Base-by-base conservation (phyloP, 1,140 invertebrate species). In the Ctenoplectra terminalis region DNA sequence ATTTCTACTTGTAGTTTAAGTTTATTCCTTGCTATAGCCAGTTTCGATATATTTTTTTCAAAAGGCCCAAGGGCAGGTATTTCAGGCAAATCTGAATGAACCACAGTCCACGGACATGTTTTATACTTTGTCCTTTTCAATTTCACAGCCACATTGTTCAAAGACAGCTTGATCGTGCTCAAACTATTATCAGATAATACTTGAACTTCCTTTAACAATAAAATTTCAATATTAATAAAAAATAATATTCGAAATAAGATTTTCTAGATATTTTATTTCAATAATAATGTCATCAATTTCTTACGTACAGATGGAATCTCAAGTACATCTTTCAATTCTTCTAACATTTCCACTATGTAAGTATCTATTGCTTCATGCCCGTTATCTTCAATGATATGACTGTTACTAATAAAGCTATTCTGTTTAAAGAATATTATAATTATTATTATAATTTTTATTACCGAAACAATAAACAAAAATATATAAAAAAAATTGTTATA, bases 81-180 rank as follows among this genome's bases (percentile, higher is more conserved):
- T 43, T 90, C 81, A 9, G 92, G 92, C 67, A 94, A 84, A 84
- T 93, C 91, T 3, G 91, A 91, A 50, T 90, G 77, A 34, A 92
- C 15, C 9, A 93, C 69, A 87, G 87, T 90, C 93, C 93, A 94
- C 4, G 82, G 71, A 76, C 52, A 64, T n/a, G 43, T 64, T 58
- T 17, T 52, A 26, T n/a, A n/a, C 5, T 75, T 80, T 54, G 74
- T 70, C 70, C 78, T 87, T 77, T 87, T 58, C 11, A 91, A 73
- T 50, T 37, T 79, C 23, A 91, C 29, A 56, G 63, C 77, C 23
- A 90, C 74, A 60, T 80, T 77, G 66, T 81, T 89, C 17, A 90
- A 80, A 13, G 81, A 81, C 63, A 92, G 73, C 77, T 87, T 75
- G 7, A 93, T 80, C 48, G 63, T 82, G 63, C 70, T 86, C 23